A percentile compares a stretch with the other conserved stretches of the same genome.
These are phyloP conservation scores for Dicrostonyx torquatus DNA, from an alignment of 2,797 vertebrate species.

Conservation along the genomic window DNA sequence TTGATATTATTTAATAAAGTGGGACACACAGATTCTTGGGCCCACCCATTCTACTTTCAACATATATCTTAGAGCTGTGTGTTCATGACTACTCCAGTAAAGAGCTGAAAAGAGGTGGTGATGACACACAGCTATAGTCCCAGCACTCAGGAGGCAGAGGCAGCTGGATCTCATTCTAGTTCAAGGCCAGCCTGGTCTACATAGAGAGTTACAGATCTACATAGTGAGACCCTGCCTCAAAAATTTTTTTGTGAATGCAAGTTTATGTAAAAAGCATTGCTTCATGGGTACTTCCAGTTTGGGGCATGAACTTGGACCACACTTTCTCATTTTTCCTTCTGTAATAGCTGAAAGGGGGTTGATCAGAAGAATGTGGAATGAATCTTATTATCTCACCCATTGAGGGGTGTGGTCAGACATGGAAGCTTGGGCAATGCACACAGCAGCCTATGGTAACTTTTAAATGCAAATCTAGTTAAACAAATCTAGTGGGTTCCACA, in stretches of 20 bases:
- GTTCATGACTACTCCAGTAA: not conserved
- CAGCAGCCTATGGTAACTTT: not conserved
- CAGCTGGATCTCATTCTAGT: not conserved
- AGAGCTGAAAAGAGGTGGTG: not conserved
- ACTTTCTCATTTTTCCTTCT: not conserved
- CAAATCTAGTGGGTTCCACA: not conserved
- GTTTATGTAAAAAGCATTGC: not conserved
- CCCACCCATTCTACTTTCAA: not conserved
- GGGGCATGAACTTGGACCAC: not conserved
- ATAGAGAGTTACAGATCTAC: not conserved
- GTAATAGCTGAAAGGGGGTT: not conserved
- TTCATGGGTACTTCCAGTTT: not conserved
- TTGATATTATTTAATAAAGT: not conserved
- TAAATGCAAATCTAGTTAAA: conserved; percentile 14
- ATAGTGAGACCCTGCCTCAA: not conserved
- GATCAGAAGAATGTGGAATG: not conserved
- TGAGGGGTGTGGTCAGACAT: not conserved
- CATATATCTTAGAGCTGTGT: too few relatives aligned
- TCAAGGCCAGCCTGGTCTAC: not conserved
- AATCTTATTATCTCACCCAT: conserved; percentile 17
- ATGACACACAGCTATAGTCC: not conserved
- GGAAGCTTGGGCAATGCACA: conserved; percentile 49
- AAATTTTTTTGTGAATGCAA: not conserved
- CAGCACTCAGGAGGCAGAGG: not conserved
- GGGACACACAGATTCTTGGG: not conserved